phyloP scores from a whole-genome alignment of 2,113 vertebrate genomes.

The Ictidomys tridecemlineatus region DNA sequence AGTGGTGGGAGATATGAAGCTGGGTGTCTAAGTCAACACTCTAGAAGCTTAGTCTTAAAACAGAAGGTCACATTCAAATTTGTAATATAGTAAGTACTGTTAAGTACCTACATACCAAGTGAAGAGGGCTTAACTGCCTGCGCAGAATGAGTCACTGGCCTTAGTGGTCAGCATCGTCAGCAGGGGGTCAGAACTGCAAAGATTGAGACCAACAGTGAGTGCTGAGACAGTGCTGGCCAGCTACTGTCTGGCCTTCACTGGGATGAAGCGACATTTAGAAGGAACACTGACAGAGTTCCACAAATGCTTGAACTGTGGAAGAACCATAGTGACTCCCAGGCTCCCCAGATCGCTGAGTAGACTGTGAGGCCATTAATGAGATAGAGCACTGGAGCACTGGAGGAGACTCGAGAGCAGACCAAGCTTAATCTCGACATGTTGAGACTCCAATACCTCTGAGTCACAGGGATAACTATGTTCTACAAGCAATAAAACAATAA shows the following conservation, averaged over 20 bases:
- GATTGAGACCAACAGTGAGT: not conserved
- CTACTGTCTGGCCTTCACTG: not conserved
- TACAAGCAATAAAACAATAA: not conserved
- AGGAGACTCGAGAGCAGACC: not conserved
- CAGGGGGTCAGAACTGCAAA: not conserved
- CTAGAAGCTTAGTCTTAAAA: conserved; percentile 35
- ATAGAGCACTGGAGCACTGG: not conserved
- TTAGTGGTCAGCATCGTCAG: not conserved
- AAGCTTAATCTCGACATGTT: not conserved
- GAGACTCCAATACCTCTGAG: not conserved
- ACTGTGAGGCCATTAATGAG: not conserved
- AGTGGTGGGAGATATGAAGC: not conserved
- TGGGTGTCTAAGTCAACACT: not conserved
- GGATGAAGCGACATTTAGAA: not conserved
- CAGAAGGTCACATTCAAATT: not conserved
- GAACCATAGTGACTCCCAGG: not conserved
- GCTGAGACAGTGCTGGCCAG: not conserved
- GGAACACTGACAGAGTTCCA: not conserved
- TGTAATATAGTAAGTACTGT: not conserved
- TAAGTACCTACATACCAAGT: not conserved
- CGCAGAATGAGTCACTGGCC: too few relatives aligned
- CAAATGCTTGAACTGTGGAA: not conserved
- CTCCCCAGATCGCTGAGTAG: not conserved
- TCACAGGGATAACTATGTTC: not conserved
- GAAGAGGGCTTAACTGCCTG: too few relatives aligned